These are phyloP conservation scores for Eupithecia pulchellata DNA, from an alignment of 2,888 invertebrate species.

Conservation along the genomic window DNA sequence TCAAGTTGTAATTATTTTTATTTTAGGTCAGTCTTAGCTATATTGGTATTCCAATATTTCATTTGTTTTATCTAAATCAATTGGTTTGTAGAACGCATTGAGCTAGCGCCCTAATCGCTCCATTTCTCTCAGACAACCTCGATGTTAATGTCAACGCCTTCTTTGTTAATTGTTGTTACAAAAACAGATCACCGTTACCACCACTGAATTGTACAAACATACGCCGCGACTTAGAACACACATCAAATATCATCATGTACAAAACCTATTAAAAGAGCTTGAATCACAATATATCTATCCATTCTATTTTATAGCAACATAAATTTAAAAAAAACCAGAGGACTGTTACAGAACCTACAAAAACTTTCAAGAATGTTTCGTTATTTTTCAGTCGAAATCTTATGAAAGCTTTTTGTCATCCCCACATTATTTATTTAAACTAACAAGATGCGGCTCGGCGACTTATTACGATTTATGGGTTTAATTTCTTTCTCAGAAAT, in stretches of 20 bases:
- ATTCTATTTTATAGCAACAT: neutral
- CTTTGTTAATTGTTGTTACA: neutral
- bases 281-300: too few relatives aligned
- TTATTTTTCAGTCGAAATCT: conserved; percentile 19
- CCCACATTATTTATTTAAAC: conserved; percentile 43
- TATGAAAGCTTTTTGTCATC: conserved; percentile 37
- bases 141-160: neutral
- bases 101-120: neutral
- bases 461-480: conserved; percentile 48
- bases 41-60: too few relatives aligned
- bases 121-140: neutral
- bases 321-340: neutral
- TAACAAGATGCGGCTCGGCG: conserved; percentile 44
- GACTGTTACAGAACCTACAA: neutral
- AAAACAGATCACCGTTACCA: neutral
- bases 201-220: neutral
- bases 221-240: too few relatives aligned
- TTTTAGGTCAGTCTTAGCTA: too few relatives aligned
- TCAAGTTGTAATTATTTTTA: too few relatives aligned
- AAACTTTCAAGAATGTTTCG: neutral
- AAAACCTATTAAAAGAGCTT: too few relatives aligned
- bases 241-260: too few relatives aligned
- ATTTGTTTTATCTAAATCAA: neutral
- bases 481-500: conserved; percentile 51
- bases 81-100: neutral